Base-by-base conservation (phyloP, 2,797 vertebrate genomes). In the Cryptoprocta ferox region DNA sequence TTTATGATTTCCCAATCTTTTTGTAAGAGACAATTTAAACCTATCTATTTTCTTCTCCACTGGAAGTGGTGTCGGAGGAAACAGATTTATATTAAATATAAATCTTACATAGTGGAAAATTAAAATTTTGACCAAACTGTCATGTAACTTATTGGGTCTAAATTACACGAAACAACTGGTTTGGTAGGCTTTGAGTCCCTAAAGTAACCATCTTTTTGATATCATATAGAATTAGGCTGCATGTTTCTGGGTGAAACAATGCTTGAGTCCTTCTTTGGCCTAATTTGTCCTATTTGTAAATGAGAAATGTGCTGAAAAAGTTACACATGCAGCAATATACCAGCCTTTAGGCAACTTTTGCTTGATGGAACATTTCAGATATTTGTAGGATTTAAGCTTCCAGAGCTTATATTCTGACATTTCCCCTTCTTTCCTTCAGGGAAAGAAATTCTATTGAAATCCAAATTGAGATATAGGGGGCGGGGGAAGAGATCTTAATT, bases 361-460 rank as follows among this genome's bases (percentile, higher is more conserved):
- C 42, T 83, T 95, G 73, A 84, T 32, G 66, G 66, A 79, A 89
- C 70, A 63, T 10, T 75, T 93, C 73, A 93, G 19, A 14, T 66
- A 30, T n/a, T 18, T 59, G 53, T 3, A 91, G 63, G 26, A 37
- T 48, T 79, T 88, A 37, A 78, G 81, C 10, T 37, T 86, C 70
- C 48, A 88, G 56, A 65, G 75, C 11, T 86, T 66, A 50, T 85
- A 78, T 65, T 97, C 88, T 91, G 71, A 94, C 50, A 93, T 79
- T 35, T 86, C 59, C 14, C 14, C 18, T 42, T 63, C 50, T 85
- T 87, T 86, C 37, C 65, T 79, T 35, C n/a, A 37, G 42, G 79
- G 63, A 59, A 94, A 59, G 56, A 89, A 75, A 80, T 37, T 85
- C 68, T 65, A 79, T 32, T 91, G 89, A 86, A 85, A 93, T 76